These are phyloP conservation scores for Agrilus cyanescens DNA, from an alignment of 2,888 invertebrate genomes.

Conservation along the genomic window DNA sequence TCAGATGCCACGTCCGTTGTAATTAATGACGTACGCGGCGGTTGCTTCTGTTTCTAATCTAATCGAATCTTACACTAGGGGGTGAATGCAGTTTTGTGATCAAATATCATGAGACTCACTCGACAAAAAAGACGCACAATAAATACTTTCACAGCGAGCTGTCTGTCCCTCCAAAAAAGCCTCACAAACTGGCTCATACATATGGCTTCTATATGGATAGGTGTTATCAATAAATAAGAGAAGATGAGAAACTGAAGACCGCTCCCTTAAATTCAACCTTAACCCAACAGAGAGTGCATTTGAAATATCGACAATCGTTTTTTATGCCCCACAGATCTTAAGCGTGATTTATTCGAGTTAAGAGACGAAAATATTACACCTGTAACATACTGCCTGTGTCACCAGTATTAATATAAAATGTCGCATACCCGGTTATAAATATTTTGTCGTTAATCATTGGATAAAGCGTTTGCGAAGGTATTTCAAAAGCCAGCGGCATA, in stretches of 20 bases:
- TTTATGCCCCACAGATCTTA: no score
- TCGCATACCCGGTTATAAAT: slow-evolving; percentile 30
- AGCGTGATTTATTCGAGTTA: slow-evolving; percentile 5
- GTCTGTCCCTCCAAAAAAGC: no score
- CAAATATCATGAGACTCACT: background rate
- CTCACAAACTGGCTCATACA: no score
- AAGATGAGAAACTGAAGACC: no score
- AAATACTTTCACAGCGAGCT: no score
- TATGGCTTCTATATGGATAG: no score
- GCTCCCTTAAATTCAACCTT: no score
- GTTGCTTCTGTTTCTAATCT: slow-evolving; percentile 26
- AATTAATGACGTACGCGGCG: slow-evolving; percentile 38
- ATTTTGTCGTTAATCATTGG: slow-evolving; percentile 28
- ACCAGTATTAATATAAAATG: slow-evolving; percentile 21
- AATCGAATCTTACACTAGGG: slow-evolving; percentile 22
- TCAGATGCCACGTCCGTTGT: slow-evolving; percentile 32
- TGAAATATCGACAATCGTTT: no score
- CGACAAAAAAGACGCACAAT: no score
- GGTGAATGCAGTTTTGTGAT: slow-evolving; percentile 1
- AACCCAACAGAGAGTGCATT: no score
- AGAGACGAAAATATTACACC: slow-evolving; percentile 13
- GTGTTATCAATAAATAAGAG: no score
- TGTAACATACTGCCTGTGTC: slow-evolving; percentile 15
- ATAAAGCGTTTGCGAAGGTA: slow-evolving; percentile 28
- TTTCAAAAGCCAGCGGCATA: slow-evolving; percentile 27